These are phyloP conservation scores for Triplophysa dalaica DNA, from an alignment of 2,113 vertebrate species.

Conservation along the genomic window DNA sequence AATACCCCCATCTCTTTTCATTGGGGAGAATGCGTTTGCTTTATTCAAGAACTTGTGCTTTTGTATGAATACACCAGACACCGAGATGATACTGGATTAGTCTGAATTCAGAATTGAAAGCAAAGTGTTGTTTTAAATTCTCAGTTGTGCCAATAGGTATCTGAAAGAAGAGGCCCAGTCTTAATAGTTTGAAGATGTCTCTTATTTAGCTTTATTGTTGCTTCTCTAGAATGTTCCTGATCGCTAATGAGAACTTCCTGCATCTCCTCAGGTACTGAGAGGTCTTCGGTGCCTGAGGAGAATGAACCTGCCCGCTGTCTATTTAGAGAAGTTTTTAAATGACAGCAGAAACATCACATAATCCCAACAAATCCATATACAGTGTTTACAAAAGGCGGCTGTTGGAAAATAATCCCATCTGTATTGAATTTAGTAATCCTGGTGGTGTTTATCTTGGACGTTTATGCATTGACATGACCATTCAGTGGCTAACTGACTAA, in stretches of 20 bases:
- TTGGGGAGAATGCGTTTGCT: background rate
- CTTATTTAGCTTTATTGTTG: conserved; percentile 12
- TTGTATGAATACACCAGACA: background rate
- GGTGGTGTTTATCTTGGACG: too few species aligned
- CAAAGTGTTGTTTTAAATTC: background rate
- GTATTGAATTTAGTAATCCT: too few species aligned
- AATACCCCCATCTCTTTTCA: background rate
- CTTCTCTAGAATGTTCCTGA: background rate
- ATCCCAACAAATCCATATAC: background rate
- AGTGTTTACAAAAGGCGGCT: background rate
- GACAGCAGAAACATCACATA: background rate
- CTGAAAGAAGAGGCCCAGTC: background rate
- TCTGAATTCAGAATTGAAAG: background rate
- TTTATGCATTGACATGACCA: too few species aligned
- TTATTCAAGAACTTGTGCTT: background rate
- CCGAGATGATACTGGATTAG: background rate
- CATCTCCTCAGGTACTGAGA: background rate
- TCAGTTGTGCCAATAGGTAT: background rate
- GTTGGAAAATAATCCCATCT: too few species aligned
- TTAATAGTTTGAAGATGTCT: conserved; percentile 8
- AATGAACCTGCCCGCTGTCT: background rate
- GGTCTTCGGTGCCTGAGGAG: background rate
- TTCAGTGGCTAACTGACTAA: too few species aligned
- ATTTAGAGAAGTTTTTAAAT: background rate
- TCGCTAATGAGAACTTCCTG: background rate